phyloP scores from a whole-genome alignment of 2,888 invertebrate species.

The Tinea semifulvella region DNA sequence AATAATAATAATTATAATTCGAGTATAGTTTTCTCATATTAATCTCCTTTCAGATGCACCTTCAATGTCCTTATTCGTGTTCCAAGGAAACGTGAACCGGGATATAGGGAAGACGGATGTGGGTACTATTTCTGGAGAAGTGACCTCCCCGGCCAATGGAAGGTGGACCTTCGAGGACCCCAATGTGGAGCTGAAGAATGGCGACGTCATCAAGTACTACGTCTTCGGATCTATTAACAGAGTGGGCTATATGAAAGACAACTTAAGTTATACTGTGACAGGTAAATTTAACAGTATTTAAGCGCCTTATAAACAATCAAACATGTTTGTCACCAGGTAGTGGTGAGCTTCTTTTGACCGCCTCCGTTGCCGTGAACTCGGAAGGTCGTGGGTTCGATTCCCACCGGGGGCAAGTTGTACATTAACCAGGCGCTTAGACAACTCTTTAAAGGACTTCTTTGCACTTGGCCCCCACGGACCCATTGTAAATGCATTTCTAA shows the following conservation, averaged over 20 bases:
- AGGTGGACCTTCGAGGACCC: conserved; percentile 62
- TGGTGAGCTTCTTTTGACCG: too few species aligned
- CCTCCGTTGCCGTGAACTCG: too few species aligned
- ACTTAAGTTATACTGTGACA: conserved; percentile 39
- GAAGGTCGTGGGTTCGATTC: too few species aligned
- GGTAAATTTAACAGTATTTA: conserved; percentile 36
- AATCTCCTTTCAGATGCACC: conserved; percentile 52
- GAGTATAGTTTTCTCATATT: too few species aligned
- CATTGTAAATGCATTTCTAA: too few species aligned
- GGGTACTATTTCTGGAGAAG: conserved; percentile 63
- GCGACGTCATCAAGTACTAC: conserved; percentile 70
- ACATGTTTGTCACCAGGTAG: neutral
- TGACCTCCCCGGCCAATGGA: conserved; percentile 41
- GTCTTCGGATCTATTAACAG: conserved; percentile 63
- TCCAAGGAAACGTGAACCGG: conserved; percentile 71
- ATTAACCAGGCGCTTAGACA: too few species aligned
- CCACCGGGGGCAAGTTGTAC: too few species aligned
- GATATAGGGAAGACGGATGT: conserved; percentile 48
- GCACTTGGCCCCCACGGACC: too few species aligned
- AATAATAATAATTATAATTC: too few species aligned
- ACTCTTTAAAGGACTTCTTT: too few species aligned
- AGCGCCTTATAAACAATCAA: too few species aligned
- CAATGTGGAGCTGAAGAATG: conserved; percentile 44
- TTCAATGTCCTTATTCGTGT: conserved; percentile 65
- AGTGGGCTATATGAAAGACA: conserved; percentile 50